Evolutionary conservation across 2,888 invertebrate species (phyloP), one percentile per base, ranked within the genome.

Genomic region (Elgonia sp.): DNA sequence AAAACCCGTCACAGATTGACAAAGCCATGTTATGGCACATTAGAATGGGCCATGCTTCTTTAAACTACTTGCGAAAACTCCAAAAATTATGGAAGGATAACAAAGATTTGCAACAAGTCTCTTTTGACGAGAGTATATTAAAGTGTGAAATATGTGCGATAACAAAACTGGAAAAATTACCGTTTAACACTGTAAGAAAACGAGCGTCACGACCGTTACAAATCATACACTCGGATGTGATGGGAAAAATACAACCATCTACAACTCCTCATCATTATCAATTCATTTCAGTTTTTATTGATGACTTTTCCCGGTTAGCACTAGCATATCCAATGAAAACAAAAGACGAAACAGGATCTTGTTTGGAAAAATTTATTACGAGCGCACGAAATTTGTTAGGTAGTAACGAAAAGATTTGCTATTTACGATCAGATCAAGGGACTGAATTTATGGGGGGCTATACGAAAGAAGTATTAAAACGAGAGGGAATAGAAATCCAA

Each of bases 291-390:
- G 50, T 69, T 21, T 69, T 69, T 16, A 50, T 69, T 50, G 69
- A 50, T 77, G 91, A 91, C 83, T 91, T 81, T 70, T 91, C 91
- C 14, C 89, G 90, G n/a, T 86, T 87, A 67, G 91, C 91, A 7
- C 90, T 79, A 83, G 87, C 88, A 39, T 92, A 91, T 82, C 50
- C 89, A 0, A 89, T 53, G 82, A 87, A n/a, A 86, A 80, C 72
- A n/a, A 72, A 69, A 50, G 50, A 46, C n/a, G 63, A 63, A 29
- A 63, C 63, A n/a, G 63, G 67, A 20, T 42, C 12, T 14, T 53
- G 70, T 53, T 53, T 70, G 29, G 53, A 70, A 60, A 88, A 53
- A 20, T 91, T 88, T 65, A 62, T 90, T 10, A 88, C 57, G 57
- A 79, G 82, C 46, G 76, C 89, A 55, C 81, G 90, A 85, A 90